Evolutionary conservation across 2,113 vertebrate species (phyloP).

Genomic region (Lipophrys pholis): DNA sequence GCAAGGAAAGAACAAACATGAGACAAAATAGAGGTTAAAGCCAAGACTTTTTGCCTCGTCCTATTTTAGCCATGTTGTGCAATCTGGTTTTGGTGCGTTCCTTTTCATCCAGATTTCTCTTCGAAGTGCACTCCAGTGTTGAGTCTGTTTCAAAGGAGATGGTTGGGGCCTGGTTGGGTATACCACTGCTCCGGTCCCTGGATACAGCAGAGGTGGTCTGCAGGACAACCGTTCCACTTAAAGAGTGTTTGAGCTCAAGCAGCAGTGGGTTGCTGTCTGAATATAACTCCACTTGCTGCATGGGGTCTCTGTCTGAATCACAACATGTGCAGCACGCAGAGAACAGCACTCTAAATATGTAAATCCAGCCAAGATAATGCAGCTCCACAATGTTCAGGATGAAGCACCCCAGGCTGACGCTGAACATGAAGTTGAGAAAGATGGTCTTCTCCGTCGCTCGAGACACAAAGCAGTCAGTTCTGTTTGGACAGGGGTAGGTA

Average conservation of each 20-base stretch:
- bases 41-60: conserved; percentile 74
- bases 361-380: conserved; percentile 76
- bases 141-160: conserved; percentile 77
- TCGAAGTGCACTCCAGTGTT: conserved; percentile 62
- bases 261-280: conserved; percentile 68
- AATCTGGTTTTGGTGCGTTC: conserved; percentile 57
- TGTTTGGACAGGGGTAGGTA: conserved; percentile 75
- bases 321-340: conserved; percentile 71
- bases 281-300: conserved; percentile 48
- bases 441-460: conserved; percentile 79
- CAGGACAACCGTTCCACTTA: conserved; percentile 73
- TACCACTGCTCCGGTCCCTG: conserved; percentile 39
- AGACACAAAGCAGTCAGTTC: conserved; percentile 78
- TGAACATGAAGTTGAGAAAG: conserved; percentile 81
- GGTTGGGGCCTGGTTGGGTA: conserved; percentile 52
- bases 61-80: conserved; percentile 57
- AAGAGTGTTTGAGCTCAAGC: conserved; percentile 74
- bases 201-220: conserved; percentile 55
- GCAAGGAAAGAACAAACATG: not conserved
- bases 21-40: conserved; percentile 49
- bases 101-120: conserved; percentile 66
- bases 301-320: conserved; percentile 26
- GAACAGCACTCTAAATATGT: conserved; percentile 73
- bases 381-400: conserved; percentile 78
- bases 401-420: conserved; percentile 75